Base-by-base conservation (phyloP, 2,113 vertebrate species). In the Pungitius pungitius region DNA sequence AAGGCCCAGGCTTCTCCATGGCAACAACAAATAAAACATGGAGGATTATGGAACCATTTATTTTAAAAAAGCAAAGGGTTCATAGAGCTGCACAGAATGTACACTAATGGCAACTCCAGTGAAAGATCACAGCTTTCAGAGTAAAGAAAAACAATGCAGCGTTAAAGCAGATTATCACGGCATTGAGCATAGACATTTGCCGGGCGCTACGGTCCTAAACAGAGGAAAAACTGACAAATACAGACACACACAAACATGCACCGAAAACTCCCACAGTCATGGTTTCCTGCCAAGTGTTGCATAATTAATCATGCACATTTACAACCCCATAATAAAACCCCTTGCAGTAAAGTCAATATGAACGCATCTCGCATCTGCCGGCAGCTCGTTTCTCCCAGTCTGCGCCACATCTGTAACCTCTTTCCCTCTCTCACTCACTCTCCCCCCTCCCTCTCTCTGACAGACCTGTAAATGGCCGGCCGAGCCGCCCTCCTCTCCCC, bases 391-490 rank as follows among this genome's bases (percentile, higher is more conserved):
- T 83, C 73, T 66, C 39, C 49, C n/a, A 2, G 14, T 72, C 76
- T 66, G 75, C 63, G 82, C 80, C n/a, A 85, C 84, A 83, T 52
- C 81, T 67, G 75, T 85, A 83, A 85, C 88, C 1, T 80, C 78
- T 69, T n/a, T 11, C 8, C 1, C 12, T 9, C 71, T 86, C 74
- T 79, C 80, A 86, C 76, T 87, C 67, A n/a, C n/a, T n/a, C n/a
- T n/a, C n/a, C n/a, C n/a, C 79, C 83, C 73, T 82, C 82, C 72
- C 69, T 77, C 87, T 83, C 62, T 55, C 66, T 75, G 80, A 73
- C 78, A 69, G 67, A 90, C 76, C 84, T 84, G 86, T 78, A 90
- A 90, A 88, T 78, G 80, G 83, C 78, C 55, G 88, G 70, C 67
- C 78, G 49, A 59, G 75, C 78, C 81, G 76, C 69, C 77, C 76